Percentiles rank a stretch among this genome's conserved stretches.
These are phyloP conservation scores for Hemistola chrysoprasaria DNA, from an alignment of 2,888 invertebrate genomes.

Conservation along the genomic window DNA sequence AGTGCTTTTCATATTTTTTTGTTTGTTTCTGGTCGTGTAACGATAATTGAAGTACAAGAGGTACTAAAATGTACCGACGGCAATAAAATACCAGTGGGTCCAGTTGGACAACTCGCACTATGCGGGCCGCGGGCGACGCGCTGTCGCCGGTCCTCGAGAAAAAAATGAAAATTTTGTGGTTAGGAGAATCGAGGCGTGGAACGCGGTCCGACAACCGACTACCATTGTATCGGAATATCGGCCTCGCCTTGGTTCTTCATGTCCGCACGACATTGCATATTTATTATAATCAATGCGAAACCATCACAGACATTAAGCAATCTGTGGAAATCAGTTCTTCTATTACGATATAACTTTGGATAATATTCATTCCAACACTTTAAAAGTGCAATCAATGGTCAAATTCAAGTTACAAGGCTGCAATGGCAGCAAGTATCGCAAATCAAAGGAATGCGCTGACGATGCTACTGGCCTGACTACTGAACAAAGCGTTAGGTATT, in stretches of 20 bases:
- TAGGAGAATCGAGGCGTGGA: slow-evolving; percentile 44
- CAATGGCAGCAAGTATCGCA: slow-evolving; percentile 34
- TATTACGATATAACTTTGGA: too few species aligned
- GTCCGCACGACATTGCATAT: slow-evolving; percentile 12
- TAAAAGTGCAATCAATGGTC: slow-evolving; percentile 3
- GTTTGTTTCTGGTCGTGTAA: slow-evolving; percentile 26
- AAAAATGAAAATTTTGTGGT: slow-evolving; percentile 66
- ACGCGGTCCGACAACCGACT: slow-evolving; percentile 30
- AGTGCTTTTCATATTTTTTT: background rate
- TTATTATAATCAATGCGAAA: too few species aligned
- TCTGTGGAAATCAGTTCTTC: too few species aligned
- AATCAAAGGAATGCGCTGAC: slow-evolving; percentile 61
- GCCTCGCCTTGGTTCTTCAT: slow-evolving; percentile 15
- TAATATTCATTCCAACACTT: too few species aligned
- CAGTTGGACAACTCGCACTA: slow-evolving; percentile 46
- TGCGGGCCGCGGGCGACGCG: slow-evolving; percentile 71
- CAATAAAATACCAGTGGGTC: slow-evolving; percentile 57
- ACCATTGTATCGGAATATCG: slow-evolving; percentile 31
- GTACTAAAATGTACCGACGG: slow-evolving; percentile 45
- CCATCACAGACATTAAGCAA: too few species aligned
- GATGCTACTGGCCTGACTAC: too few species aligned
- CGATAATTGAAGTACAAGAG: slow-evolving; percentile 11
- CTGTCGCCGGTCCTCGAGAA: slow-evolving; percentile 31
- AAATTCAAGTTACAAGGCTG: slow-evolving; percentile 12
- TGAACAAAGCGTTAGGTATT: slow-evolving; percentile 36